Percentiles rank a stretch among this genome's conserved stretches.
Evolutionary conservation across 1,140 invertebrate genomes (phyloP).

Genomic region (Drosophila ogumai): DNA sequence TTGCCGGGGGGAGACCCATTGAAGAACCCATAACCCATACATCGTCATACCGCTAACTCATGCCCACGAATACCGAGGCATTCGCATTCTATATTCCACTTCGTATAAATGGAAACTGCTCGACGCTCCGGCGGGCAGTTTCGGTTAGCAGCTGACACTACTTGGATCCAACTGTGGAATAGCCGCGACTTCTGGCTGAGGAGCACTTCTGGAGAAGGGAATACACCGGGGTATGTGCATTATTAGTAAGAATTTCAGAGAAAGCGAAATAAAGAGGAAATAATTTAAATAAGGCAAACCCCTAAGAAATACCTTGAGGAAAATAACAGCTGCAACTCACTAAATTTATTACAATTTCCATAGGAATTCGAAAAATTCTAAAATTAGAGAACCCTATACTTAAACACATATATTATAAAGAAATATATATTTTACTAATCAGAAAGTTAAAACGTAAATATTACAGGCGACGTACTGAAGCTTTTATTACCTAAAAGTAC

Average conservation of each 20-base stretch:
- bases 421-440: neutral
- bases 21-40: conserved; percentile 19
- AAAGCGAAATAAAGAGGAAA: neutral
- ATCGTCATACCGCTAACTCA: conserved; percentile 26
- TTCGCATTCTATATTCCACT: conserved; percentile 1
- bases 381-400: neutral
- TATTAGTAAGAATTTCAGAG: no score
- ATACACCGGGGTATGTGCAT: neutral
- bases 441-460: neutral
- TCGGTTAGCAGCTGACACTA: neutral
- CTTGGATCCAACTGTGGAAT: conserved; percentile 4
- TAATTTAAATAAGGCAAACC: neutral
- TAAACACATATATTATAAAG: neutral
- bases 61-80: conserved; percentile 22
- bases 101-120: conserved; percentile 34
- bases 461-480: neutral
- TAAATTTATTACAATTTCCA: neutral
- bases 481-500: conserved; percentile 1
- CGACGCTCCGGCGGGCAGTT: conserved; percentile 21
- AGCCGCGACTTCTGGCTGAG: neutral
- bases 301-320: neutral
- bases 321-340: neutral
- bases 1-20: conserved; percentile 17
- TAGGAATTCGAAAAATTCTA: neutral
- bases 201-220: neutral